Percentiles rank a stretch among this genome's conserved stretches.
Conservation (phyloP, 2,797 vertebrate genomes). For the Arctocebus calabarensis region DNA sequence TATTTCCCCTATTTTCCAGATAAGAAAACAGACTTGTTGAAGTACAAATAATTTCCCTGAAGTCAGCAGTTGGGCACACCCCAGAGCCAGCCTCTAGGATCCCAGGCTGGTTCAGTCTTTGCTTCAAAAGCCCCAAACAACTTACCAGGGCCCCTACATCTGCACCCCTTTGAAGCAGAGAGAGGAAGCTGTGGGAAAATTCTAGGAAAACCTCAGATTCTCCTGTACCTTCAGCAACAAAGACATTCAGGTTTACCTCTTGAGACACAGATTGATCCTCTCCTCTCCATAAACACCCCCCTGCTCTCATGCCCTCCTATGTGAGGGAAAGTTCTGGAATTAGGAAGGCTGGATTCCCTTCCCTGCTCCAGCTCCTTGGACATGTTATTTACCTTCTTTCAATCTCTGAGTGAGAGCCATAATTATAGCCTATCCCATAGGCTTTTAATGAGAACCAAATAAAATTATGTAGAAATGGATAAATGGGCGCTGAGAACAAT, state of each 20-base stretch:
- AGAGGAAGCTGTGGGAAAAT: neutral
- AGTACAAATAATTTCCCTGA: conserved; percentile 69
- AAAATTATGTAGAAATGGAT: neutral
- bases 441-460: neutral
- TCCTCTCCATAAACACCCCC: neutral
- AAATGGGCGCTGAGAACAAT: neutral
- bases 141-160: fast-evolving
- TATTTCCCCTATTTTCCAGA: conserved; percentile 73
- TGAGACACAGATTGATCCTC: neutral
- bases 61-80: conserved; percentile 57
- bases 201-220: neutral
- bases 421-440: neutral
- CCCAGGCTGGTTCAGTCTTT: neutral
- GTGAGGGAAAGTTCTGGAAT: neutral
- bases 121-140: neutral
- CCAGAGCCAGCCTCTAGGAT: neutral
- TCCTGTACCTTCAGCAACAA: neutral
- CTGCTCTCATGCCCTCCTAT: neutral
- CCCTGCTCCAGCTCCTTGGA: neutral
- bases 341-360: neutral
- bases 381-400: neutral
- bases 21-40: conserved; percentile 68
- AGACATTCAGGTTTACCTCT: neutral
- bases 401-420: neutral
- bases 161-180: neutral